A percentile compares a stretch with the other conserved stretches of the same genome.
Evolutionary conservation across 2,888 invertebrate genomes (phyloP).

Genomic region (Camptogramma bilineatum): DNA sequence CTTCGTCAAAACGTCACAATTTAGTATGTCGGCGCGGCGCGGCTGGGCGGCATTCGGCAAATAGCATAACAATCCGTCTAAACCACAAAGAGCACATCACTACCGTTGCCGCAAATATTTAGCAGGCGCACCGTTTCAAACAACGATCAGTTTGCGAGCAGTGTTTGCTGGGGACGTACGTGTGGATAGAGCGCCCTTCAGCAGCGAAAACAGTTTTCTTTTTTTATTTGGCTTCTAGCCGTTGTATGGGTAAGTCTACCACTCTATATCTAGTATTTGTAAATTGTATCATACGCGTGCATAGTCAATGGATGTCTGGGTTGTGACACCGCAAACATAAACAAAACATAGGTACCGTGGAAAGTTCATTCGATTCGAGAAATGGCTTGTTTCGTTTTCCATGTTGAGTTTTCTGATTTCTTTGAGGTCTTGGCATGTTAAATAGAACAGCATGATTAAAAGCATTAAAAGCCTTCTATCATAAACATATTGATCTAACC

Average conservation of each 20-base stretch:
- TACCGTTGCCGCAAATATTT: slow-evolving; percentile 61
- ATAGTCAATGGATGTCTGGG: slow-evolving; percentile 28
- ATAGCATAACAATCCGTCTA: too few species aligned
- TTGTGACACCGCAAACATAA: slow-evolving; percentile 38
- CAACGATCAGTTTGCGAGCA: slow-evolving; percentile 78
- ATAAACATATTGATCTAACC: too few species aligned
- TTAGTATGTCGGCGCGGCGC: too few species aligned
- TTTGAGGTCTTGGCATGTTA: not conserved
- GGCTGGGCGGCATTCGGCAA: too few species aligned
- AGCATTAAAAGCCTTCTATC: too few species aligned
- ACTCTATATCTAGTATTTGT: not conserved
- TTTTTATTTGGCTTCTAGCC: slow-evolving; percentile 87
- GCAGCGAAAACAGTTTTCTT: slow-evolving; percentile 78
- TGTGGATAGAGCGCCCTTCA: slow-evolving; percentile 73
- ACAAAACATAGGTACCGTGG: slow-evolving; percentile 40
- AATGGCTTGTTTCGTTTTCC: slow-evolving; percentile 23
- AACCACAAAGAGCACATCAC: slow-evolving; percentile 43
- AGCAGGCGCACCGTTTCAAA: slow-evolving; percentile 60
- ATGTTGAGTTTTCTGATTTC: slow-evolving; percentile 1
- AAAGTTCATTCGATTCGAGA: slow-evolving; percentile 35
- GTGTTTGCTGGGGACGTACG: slow-evolving; percentile 63
- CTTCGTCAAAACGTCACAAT: too few species aligned
- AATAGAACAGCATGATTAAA: too few species aligned
- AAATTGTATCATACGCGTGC: slow-evolving; percentile 16
- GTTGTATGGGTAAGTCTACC: slow-evolving; percentile 82